These are phyloP conservation scores for Drosophila kohkoa DNA, from an alignment of 1,140 invertebrate genomes.

Conservation along the genomic window DNA sequence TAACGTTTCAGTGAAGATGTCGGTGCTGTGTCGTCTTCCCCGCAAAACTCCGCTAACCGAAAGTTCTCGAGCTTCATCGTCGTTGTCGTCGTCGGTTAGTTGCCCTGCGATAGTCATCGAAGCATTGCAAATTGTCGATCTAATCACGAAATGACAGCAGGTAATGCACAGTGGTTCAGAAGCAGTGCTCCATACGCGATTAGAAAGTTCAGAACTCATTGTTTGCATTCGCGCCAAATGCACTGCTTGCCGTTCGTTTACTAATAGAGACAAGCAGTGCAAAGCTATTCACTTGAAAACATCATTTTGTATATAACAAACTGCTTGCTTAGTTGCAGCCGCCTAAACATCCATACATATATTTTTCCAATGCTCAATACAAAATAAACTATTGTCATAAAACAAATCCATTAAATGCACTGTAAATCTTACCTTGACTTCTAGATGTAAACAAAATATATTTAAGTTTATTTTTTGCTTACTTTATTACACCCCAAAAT, in stretches of 20 bases:
- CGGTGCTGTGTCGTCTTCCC: conserved; percentile 5
- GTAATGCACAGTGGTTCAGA: not conserved
- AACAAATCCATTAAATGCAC: not conserved
- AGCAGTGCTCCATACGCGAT: not conserved
- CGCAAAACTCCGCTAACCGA: conserved; percentile 12
- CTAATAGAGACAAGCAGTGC: too few relatives aligned
- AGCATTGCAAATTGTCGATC: conserved; percentile 80
- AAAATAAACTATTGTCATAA: not conserved
- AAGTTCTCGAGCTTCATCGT: conserved; percentile 45
- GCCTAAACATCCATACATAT: too few relatives aligned
- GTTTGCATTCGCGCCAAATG: too few relatives aligned
- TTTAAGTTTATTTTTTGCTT: too few relatives aligned
- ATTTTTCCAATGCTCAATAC: too few relatives aligned
- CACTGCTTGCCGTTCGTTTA: too few relatives aligned
- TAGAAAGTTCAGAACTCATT: conserved; percentile 8
- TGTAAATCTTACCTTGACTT: not conserved
- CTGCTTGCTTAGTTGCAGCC: too few relatives aligned
- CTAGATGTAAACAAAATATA: too few relatives aligned
- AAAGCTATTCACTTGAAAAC: too few relatives aligned
- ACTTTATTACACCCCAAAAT: not conserved
- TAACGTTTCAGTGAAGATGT: conserved; percentile 70
- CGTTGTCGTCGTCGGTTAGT: conserved; percentile 25
- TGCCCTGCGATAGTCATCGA: conserved; percentile 76
- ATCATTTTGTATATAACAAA: too few relatives aligned
- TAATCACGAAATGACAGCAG: conserved; percentile 63